Percentiles rank a stretch among this genome's conserved stretches.
These are phyloP conservation scores for Polypedilum vanderplanki DNA, from an alignment of 1,140 invertebrate species.

Conservation along the genomic window DNA sequence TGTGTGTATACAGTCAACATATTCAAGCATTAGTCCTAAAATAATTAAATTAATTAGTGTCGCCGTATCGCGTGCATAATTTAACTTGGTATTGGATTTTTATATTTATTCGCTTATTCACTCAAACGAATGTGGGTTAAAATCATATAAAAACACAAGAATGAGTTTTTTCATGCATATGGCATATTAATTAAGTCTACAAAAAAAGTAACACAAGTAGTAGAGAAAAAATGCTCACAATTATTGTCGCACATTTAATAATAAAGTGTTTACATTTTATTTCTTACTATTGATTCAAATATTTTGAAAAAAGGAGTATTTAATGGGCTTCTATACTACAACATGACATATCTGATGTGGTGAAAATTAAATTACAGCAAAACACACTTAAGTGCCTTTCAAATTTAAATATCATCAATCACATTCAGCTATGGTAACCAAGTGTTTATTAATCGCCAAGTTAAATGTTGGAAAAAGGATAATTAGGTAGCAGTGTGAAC, in stretches of 20 bases:
- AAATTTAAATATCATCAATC: constrained; percentile 20
- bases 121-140: background rate
- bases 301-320: background rate
- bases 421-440: background rate
- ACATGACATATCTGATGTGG: constrained; percentile 9
- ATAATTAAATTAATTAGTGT: constrained; percentile 29
- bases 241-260: background rate
- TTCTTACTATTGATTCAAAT: background rate
- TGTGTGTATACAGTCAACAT: background rate
- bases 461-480: constrained; percentile 16
- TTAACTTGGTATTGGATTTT: background rate
- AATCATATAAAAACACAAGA: constrained; percentile 7
- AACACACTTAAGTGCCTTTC: constrained; percentile 13
- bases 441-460: constrained; percentile 9
- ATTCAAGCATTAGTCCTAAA: background rate
- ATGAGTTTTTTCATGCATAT: background rate
- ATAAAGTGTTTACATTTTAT: constrained; percentile 9
- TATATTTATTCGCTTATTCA: constrained; percentile 22
- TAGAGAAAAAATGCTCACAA: constrained; percentile 1
- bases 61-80: constrained; percentile 28
- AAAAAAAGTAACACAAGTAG: background rate
- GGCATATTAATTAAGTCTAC: constrained; percentile 21
- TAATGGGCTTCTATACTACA: background rate
- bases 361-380: constrained; percentile 22
- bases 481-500: background rate